Base-by-base conservation (phyloP, 2,888 invertebrate genomes). In the Cyclophora punctaria region DNA sequence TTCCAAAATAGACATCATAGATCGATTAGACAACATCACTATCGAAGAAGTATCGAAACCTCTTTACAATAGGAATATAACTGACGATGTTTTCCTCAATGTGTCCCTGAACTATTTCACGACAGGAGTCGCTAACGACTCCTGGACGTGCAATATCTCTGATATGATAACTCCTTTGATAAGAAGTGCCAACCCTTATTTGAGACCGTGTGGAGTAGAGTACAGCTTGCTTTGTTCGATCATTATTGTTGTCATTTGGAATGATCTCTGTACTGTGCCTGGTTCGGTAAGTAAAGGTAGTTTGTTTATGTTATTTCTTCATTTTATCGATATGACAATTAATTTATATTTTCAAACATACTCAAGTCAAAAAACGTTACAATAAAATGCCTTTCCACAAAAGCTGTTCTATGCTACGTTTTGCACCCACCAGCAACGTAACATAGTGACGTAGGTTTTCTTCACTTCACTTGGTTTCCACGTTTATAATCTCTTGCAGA, bases 131-230 rank as follows among this genome's bases (percentile, higher is more conserved):
- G 37, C 37, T 4, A 56, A 55, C 41, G 67, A 69, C 51, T 65
- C 64, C 34, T 86, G 84, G 86, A 78, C 70, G 7, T 89, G 88
- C 58, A 83, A 85, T 49, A 78, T 86, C 2, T 78, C 86, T 4
- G 80, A 89, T 59, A 91, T 92, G 71, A 90, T 93, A 63, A 90
- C 90, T 7, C 90, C 91, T 46, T 74, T 93, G 51, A 90, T 93
- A 35, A 83, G 89, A 63, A 89, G 89, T 63, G 91, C 93, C n/a
- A 92, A 93, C 56, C 94, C 94, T 3, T 94, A 95, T 74, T 89
- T 95, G 65, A 93, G 94, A 69, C 94, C 95, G 0, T 95, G 95
- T 71, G 94, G 94, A 48, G 94, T 96, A 53, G 95, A 96, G 73
- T 95, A 95, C 83, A 94, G 94, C 65, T 88, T 96, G 51, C 90